Base-by-base conservation (phyloP, 2,888 invertebrate species). In the Tachina grossa region DNA sequence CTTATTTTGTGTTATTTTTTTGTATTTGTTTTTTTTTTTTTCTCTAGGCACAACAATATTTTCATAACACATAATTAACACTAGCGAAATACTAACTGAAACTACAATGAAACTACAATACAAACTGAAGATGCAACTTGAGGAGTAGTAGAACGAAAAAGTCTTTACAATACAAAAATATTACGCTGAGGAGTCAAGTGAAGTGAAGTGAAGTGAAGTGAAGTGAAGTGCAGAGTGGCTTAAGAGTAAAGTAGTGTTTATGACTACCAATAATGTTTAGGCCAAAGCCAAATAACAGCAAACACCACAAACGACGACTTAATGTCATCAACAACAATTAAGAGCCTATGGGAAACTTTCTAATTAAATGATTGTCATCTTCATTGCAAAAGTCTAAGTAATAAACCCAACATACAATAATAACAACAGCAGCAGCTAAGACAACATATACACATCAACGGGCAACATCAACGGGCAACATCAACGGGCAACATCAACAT, bases 331-430 rank as follows among this genome's bases (percentile, higher is more conserved):
- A 87, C 87, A 86, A 87, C 88, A 88, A 89, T 88, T 89, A 88
- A 87, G 89, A 90, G 91, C 91, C 91, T 91, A 91, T 91, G 92
- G 91, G 91, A 91, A 92, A 91, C 90, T 91, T 91, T 91, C 91
- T 91, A 91, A 91, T 91, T 91, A 91, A 92, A 91, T 91, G 91
- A 91, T 91, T 91, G 91, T 90, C 92, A 91, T 91, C 91, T 91
- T 89, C 87, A 88, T 88, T 87, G 88, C 87, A 83, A 75, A 83
- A 85, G 69, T 85, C 79, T 69, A 79, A 85, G 71, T 83, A 83
- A 85, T 83, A 76, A 85, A 79, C 65, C 78, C 75, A 82, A 80
- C 66, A 49, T 31, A 82, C 75, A 71, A 81, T 81, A 84, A 84
- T 77, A 81, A 83, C 71, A 83, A 71, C 66, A 82, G 68, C 78